Conservation (phyloP, 1,140 invertebrate species). For the Drosophila ironensis region DNA sequence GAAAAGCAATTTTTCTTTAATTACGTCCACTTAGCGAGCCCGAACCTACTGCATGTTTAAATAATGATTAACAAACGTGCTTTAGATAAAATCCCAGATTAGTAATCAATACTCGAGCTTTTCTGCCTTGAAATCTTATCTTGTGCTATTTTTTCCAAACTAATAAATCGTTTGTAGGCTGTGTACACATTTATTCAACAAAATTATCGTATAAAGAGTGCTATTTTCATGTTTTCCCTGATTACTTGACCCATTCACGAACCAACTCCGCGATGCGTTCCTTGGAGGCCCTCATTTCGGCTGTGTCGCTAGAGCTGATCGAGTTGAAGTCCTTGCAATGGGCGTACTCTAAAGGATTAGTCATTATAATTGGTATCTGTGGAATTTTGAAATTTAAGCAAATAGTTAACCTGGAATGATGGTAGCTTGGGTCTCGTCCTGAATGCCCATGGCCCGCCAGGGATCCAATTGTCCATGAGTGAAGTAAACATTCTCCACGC, state of each 20-base stretch:
- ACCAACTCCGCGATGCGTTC: slow-evolving; percentile 63
- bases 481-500: slow-evolving; percentile 85
- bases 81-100: too few species aligned
- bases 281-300: slow-evolving; percentile 82
- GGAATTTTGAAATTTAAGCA: neutral
- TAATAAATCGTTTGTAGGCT: neutral
- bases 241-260: slow-evolving; percentile 66
- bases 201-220: neutral
- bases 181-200: neutral
- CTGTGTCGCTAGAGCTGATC: slow-evolving; percentile 81
- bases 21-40: neutral
- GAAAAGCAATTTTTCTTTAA: neutral
- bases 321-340: slow-evolving; percentile 87
- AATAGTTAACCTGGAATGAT: slow-evolving; percentile 63
- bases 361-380: too few species aligned
- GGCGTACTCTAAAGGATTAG: slow-evolving; percentile 83
- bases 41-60: too few species aligned
- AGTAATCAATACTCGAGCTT: neutral
- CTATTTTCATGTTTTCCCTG: neutral
- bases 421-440: slow-evolving; percentile 56
- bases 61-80: too few species aligned
- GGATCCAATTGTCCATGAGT: slow-evolving; percentile 87
- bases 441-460: slow-evolving; percentile 85
- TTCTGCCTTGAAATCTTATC: slow-evolving; percentile 10
- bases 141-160: neutral